phyloP scores from a whole-genome alignment of 2,113 vertebrate species.

The Etia nguti region DNA sequence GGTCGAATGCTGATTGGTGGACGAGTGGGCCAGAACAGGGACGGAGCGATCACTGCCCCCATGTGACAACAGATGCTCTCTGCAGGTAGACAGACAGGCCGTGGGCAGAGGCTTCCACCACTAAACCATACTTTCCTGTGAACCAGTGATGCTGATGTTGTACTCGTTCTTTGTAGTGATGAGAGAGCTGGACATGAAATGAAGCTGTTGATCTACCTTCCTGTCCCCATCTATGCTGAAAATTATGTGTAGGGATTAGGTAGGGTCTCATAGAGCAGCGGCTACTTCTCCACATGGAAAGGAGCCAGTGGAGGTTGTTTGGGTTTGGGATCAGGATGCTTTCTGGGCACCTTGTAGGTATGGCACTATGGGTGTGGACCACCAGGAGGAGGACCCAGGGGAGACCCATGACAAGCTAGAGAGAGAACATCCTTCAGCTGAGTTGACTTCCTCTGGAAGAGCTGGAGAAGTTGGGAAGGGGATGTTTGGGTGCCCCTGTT shows the following conservation, averaged over 20 bases:
- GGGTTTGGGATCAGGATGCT: not conserved
- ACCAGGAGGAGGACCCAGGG: not conserved
- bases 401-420: not conserved
- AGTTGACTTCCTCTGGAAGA: not conserved
- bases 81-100: not conserved
- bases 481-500: not conserved
- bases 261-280: not conserved
- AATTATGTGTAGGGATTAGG: not conserved
- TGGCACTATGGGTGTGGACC: not conserved
- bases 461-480: not conserved
- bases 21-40: no score
- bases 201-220: not conserved
- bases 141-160: not conserved
- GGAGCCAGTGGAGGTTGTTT: not conserved
- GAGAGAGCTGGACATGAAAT: not conserved
- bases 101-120: not conserved
- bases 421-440: not conserved
- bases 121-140: not conserved
- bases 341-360: not conserved
- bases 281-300: not conserved
- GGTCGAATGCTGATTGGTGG: not conserved
- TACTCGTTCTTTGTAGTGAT: not conserved
- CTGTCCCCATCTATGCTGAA: not conserved
- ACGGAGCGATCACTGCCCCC: not conserved
- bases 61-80: no score